Evolutionary conservation across 30 jellyfish, hydroid and myxozoan genomes (phyloP).

Genomic region (Aurelia coerulea): DNA sequence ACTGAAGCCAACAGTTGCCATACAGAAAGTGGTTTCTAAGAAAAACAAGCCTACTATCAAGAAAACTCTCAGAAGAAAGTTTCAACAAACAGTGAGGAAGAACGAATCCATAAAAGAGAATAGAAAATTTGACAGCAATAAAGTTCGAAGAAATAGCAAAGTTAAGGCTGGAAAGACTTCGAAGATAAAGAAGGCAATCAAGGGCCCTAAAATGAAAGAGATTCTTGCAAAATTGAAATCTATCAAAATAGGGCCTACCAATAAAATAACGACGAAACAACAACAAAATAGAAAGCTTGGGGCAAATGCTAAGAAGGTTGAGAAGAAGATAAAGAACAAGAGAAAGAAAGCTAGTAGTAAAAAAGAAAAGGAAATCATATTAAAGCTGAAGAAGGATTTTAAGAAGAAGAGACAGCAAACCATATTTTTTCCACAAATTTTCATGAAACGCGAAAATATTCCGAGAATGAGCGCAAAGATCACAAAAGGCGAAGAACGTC

Average conservation of each 20-base stretch:
- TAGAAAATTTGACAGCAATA: background rate
- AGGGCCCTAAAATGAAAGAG: too few species aligned
- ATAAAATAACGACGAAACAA: background rate
- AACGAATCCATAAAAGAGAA: background rate
- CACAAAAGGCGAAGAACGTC: conserved; percentile 31
- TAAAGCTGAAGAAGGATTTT: conserved; percentile 6
- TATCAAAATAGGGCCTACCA: background rate
- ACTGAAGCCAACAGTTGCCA: background rate
- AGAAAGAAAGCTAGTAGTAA: conserved; percentile 5
- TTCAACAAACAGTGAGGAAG: background rate
- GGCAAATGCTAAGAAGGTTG: too few species aligned
- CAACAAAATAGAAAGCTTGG: background rate
- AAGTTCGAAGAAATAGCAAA: background rate
- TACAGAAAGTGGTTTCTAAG: background rate
- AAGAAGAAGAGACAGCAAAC: conserved; percentile 4
- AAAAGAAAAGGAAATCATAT: conserved; percentile 1
- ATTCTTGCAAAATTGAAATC: too few species aligned
- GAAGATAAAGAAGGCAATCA: conserved; percentile 22
- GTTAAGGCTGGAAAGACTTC: background rate
- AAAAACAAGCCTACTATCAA: background rate
- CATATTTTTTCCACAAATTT: conserved; percentile 41
- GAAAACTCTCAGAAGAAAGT: background rate
- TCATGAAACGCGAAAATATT: conserved; percentile 41
- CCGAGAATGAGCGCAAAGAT: background rate
- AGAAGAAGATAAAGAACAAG: background rate